Percentiles rank a stretch among this genome's conserved stretches.
Conservation (phyloP, 2,888 invertebrate genomes). For the Argynnis bischoffii region DNA sequence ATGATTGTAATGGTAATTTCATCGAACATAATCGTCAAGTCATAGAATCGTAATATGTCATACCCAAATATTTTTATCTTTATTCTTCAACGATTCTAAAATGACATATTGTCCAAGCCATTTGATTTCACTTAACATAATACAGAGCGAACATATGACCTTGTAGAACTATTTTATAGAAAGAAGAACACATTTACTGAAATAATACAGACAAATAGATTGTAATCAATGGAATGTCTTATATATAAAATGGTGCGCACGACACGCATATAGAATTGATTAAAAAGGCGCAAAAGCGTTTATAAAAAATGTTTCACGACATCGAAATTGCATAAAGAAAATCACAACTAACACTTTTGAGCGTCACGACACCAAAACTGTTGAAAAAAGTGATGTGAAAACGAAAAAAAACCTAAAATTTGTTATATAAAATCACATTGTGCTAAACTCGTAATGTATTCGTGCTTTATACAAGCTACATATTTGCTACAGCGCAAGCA, state of each 20-base stretch:
- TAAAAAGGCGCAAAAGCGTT: conserved; percentile 79
- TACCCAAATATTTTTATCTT: too few relatives aligned
- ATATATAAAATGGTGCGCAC: conserved; percentile 37
- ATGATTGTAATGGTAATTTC: too few relatives aligned
- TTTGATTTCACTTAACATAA: too few relatives aligned
- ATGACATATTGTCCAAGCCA: neutral
- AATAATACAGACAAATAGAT: conserved; percentile 24
- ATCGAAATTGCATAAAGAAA: conserved; percentile 67
- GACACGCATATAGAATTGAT: conserved; percentile 49
- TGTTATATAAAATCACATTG: conserved; percentile 34
- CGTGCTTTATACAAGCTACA: neutral
- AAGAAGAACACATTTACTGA: neutral
- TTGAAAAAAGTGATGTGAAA: conserved; percentile 22
- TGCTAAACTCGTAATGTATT: conserved; percentile 21
- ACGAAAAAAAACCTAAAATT: conserved; percentile 18
- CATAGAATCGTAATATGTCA: too few relatives aligned
- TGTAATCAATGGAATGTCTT: conserved; percentile 23
- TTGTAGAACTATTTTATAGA: too few relatives aligned
- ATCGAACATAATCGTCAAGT: too few relatives aligned
- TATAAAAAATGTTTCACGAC: conserved; percentile 70
- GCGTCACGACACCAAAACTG: conserved; percentile 50
- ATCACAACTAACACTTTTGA: conserved; percentile 64
- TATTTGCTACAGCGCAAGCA: conserved; percentile 10
- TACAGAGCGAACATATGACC: too few relatives aligned
- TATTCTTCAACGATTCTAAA: neutral